Conservation (phyloP, 2,888 invertebrate genomes). For the Acrobasis repandana region DNA sequence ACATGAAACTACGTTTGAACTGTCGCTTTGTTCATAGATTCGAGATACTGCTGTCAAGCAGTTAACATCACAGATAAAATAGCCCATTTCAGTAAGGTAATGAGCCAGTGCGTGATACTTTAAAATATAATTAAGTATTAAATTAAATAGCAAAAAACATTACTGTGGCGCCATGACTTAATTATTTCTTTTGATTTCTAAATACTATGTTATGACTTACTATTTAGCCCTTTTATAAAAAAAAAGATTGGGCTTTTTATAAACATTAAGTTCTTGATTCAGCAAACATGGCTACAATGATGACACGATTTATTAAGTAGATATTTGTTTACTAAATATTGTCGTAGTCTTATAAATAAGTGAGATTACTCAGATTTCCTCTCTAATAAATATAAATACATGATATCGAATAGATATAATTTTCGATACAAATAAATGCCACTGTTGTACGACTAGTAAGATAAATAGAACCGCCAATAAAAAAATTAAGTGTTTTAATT, state of each 20-base stretch:
- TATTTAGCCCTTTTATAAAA: not conserved
- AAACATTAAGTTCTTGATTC: not conserved
- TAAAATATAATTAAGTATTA: not conserved
- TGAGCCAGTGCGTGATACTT: not conserved
- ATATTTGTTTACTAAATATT: conserved; percentile 37
- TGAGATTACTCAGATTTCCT: conserved; percentile 33
- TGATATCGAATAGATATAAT: conserved; percentile 29
- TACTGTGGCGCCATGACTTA: not conserved
- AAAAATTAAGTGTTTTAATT: conserved; percentile 30
- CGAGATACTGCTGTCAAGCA: conserved; percentile 20
- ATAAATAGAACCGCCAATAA: conserved; percentile 44
- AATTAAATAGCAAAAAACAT: not conserved
- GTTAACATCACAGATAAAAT: conserved; percentile 21
- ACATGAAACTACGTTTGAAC: conserved; percentile 5
- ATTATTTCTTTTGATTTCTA: not conserved
- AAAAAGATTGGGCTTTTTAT: not conserved
- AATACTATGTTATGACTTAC: not conserved
- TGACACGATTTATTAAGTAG: conserved; percentile 28
- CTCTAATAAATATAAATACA: conserved; percentile 29
- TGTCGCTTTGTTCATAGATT: conserved; percentile 19
- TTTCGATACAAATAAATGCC: conserved; percentile 53
- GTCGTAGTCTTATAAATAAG: conserved; percentile 35
- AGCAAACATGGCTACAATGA: conserved; percentile 27
- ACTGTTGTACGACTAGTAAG: conserved; percentile 57
- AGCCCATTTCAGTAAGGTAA: conserved; percentile 1